phyloP scores from a whole-genome alignment of 2,888 invertebrate genomes.

The Drosophila colorata region DNA sequence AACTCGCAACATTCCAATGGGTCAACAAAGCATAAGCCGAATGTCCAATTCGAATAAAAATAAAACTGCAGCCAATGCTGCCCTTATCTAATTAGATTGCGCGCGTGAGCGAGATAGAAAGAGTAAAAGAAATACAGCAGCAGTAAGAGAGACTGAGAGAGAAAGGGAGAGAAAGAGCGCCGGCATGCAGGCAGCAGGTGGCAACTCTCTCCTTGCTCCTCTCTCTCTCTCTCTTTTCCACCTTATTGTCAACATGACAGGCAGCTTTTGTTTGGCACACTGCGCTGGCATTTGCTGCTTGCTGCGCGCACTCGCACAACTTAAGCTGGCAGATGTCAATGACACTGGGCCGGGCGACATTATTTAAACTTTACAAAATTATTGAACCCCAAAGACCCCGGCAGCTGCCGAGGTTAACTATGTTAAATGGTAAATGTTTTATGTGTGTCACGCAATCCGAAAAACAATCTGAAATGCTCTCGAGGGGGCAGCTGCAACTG shows the following conservation, averaged over 20 bases:
- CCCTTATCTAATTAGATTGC: conserved; percentile 57
- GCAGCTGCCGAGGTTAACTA: conserved; percentile 59
- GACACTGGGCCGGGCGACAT: conserved; percentile 29
- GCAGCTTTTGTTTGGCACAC: conserved; percentile 29
- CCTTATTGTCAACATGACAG: conserved; percentile 3
- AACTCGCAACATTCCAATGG: conserved; percentile 43
- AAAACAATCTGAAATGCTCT: conserved; percentile 7
- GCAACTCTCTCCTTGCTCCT: neutral
- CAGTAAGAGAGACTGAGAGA: neutral
- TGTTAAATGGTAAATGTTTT: conserved; percentile 59
- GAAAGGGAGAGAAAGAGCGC: neutral
- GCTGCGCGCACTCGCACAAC: conserved; percentile 16
- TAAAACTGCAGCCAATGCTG: conserved; percentile 47
- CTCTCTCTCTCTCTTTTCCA: too few species aligned
- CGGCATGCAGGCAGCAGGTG: neutral
- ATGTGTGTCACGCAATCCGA: conserved; percentile 9
- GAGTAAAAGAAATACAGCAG: neutral
- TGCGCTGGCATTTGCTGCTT: conserved; percentile 16
- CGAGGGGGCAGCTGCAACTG: neutral
- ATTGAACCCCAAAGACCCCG: conserved; percentile 45
- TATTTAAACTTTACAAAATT: conserved; percentile 33
- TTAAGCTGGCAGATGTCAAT: conserved; percentile 35
- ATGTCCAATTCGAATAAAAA: conserved; percentile 47
- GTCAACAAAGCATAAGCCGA: conserved; percentile 67
- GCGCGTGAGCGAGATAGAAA: neutral